These are phyloP conservation scores for Hoplostethus mediterraneus DNA, from an alignment of 2,797 vertebrate species.

Conservation along the genomic window DNA sequence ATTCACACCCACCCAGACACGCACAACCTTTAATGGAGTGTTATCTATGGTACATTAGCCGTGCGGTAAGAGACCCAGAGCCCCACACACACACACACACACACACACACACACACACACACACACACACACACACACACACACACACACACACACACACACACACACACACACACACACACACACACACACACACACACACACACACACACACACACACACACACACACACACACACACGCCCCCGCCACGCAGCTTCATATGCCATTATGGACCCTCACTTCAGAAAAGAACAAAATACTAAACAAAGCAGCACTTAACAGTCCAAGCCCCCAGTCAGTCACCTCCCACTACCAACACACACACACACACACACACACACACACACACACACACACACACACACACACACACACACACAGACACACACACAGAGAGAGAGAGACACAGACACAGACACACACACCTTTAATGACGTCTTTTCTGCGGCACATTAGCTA, in stretches of 20 bases:
- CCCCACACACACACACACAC: not conserved
- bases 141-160: not conserved
- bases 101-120: constrained; percentile 10
- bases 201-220: constrained; percentile 1
- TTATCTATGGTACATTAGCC: constrained; percentile 48
- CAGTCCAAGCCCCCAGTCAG: constrained; percentile 52
- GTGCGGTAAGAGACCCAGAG: not conserved
- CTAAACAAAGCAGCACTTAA: constrained; percentile 61
- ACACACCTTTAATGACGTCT: constrained; percentile 75
- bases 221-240: constrained; percentile 4
- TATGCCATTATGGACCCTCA: constrained; percentile 29
- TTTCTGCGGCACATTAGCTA: constrained; percentile 80
- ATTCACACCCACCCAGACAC: not conserved
- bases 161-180: constrained; percentile 11
- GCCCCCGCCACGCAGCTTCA: constrained; percentile 15
- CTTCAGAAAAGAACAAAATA: constrained; percentile 32
- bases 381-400: not conserved
- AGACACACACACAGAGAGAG: constrained; percentile 52
- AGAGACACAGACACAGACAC: constrained; percentile 16
- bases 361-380: constrained; percentile 11
- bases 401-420: constrained; percentile 21
- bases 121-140: constrained; percentile 1
- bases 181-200: not conserved
- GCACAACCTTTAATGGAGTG: constrained; percentile 25
- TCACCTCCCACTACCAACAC: constrained; percentile 55